Evolutionary conservation across 1,140 invertebrate genomes (phyloP), one percentile per base, ranked within the genome.

Genomic region (Dreissena rostriformis): DNA sequence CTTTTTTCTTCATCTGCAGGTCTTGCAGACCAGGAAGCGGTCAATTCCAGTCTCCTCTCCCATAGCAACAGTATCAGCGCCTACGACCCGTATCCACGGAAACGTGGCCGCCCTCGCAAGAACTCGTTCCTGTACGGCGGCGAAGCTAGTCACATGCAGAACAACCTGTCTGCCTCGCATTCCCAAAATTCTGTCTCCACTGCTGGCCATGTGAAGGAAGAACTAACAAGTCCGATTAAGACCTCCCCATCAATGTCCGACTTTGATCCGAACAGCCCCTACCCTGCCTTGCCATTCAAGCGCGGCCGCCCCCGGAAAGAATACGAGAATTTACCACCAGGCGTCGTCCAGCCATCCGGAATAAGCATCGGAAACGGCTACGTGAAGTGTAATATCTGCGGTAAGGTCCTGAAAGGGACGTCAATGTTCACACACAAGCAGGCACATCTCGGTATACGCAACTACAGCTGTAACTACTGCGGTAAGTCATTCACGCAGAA

Each of bases 401-500:
- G 79, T 51, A 82, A 82, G 53, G 74, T 82, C 53, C 79, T 82
- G 1, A 82, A 82, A 22, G 79, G 68, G 17, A 72, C 79, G 17
- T 82, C 79, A 11, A 82, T 82, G 79, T 82, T 82, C 24, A 71
- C 79, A 0, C 79, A 82, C 49, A 82, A 82, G 65, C 79, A 82
- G 39, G 74, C 73, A 0, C 81, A 83, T 76, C 65, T 77, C 0
- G 81, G 81, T 19, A 83, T 76, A 29, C 61, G 71, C 26, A 79
- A 77, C 51, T 85, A 85, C 49, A 73, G 66, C 28, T 90, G 88
- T 71, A 67, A 84, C n/a, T 76, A 73, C 55, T 91, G 89, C 71
- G 83, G 82, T 15, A 86, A 88, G 74, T 68, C 76, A 11, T 91
- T 90, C 79, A 84, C 86, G 15, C 88, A 89, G 55, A 88, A 88